phyloP scores from a whole-genome alignment of 2,113 vertebrate genomes.

The Petroica traversi region DNA sequence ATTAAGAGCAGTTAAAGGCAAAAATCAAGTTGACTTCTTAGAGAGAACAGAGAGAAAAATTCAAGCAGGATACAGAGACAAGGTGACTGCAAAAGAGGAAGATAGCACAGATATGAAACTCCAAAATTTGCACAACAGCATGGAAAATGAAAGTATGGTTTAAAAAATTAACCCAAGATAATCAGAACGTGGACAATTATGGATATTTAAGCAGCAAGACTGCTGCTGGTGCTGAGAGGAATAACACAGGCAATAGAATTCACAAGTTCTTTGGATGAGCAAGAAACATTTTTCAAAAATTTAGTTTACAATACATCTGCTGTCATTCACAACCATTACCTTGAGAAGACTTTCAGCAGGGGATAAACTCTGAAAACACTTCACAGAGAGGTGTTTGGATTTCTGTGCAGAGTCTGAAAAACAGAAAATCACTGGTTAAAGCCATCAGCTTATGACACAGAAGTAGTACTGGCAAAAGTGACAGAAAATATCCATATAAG shows the following conservation, averaged over 20 bases:
- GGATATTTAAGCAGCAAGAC: not conserved
- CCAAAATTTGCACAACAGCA: not conserved
- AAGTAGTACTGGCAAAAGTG: conserved; percentile 61
- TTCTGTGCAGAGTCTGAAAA: conserved; percentile 70
- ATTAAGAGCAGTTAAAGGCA: not conserved
- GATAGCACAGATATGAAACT: not conserved
- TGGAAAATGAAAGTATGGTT: not conserved
- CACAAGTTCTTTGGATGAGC: conserved; percentile 12
- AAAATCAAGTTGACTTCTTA: not conserved
- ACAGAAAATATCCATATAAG: conserved; percentile 64
- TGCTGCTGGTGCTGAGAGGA: not conserved
- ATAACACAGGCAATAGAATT: not conserved
- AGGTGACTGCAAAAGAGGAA: not conserved
- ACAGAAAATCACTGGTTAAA: conserved; percentile 72
- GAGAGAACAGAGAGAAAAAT: not conserved
- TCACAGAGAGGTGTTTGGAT: conserved; percentile 28
- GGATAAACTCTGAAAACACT: conserved; percentile 60
- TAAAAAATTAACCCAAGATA: not conserved
- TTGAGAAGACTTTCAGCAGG: conserved; percentile 62
- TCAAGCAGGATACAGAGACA: not conserved
- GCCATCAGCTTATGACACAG: conserved; percentile 75
- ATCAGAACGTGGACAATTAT: not conserved
- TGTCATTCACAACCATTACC: conserved; percentile 70
- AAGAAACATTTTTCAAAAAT: conserved; percentile 23
- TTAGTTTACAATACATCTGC: not conserved